Evolutionary conservation across 2,888 invertebrate species (phyloP).

Genomic region (Drosophila multiciliata): DNA sequence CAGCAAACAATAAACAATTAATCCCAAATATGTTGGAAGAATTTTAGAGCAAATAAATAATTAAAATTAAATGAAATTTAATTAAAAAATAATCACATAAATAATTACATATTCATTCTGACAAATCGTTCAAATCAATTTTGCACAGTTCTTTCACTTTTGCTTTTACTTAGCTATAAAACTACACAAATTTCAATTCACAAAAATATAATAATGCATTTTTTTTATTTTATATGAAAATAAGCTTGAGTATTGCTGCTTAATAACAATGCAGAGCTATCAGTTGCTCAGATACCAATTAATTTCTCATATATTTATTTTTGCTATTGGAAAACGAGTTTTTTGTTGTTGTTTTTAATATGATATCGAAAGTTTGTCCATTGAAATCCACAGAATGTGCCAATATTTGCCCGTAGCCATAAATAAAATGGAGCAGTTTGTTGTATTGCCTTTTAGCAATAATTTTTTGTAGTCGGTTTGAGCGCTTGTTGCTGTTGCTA

Average conservation of each 20-base stretch:
- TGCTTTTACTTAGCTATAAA: background rate
- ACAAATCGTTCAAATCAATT: background rate
- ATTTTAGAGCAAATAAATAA: background rate
- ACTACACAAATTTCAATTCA: background rate
- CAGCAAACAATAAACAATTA: background rate
- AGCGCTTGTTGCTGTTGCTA: constrained; percentile 13
- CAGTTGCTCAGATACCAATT: constrained; percentile 31
- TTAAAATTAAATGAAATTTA: background rate
- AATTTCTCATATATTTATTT: constrained; percentile 11
- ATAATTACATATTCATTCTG: background rate
- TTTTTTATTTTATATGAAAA: background rate
- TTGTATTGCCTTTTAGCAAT: constrained; percentile 46
- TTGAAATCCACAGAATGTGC: constrained; percentile 53
- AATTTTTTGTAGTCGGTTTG: constrained; percentile 52
- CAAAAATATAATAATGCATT: background rate
- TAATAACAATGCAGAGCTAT: constrained; percentile 35
- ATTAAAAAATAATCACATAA: background rate
- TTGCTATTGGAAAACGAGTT: constrained; percentile 46
- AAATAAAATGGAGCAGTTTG: constrained; percentile 38
- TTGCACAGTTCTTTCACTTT: constrained; percentile 12
- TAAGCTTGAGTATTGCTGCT: constrained; percentile 19
- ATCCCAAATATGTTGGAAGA: background rate
- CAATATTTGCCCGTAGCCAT: constrained; percentile 44
- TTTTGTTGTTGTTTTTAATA: constrained; percentile 29
- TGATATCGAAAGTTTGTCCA: constrained; percentile 66